Conservation (phyloP, 2,113 vertebrate genomes). For the Microtus pennsylvanicus region DNA sequence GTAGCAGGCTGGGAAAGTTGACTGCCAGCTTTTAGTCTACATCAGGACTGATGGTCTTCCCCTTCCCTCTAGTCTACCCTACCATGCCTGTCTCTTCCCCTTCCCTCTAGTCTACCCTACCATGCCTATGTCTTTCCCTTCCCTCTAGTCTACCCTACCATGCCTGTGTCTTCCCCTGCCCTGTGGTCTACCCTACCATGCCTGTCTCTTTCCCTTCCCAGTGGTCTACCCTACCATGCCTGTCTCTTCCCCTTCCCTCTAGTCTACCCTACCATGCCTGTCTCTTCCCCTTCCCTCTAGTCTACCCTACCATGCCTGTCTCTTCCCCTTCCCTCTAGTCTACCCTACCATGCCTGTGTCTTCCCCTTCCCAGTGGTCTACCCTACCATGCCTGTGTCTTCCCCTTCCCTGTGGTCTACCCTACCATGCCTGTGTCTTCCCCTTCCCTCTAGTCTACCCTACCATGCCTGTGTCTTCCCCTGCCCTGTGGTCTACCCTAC, state of each 20-base stretch:
- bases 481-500: too few species aligned
- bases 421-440: background rate
- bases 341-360: too few species aligned
- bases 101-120: too few species aligned
- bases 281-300: too few species aligned
- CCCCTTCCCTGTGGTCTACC: background rate
- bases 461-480: background rate
- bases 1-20: background rate
- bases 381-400: background rate
- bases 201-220: too few species aligned
- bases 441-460: too few species aligned
- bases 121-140: background rate
- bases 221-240: too few species aligned
- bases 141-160: fast-evolving
- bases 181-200: too few species aligned
- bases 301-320: background rate
- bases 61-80: too few species aligned
- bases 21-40: background rate
- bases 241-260: background rate
- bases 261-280: background rate
- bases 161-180: too few species aligned
- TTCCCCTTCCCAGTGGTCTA: too few species aligned
- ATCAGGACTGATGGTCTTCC: background rate
- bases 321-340: too few species aligned
- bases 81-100: background rate